Conservation (phyloP, 2,113 vertebrate species). For the Pantherophis guttatus region DNA sequence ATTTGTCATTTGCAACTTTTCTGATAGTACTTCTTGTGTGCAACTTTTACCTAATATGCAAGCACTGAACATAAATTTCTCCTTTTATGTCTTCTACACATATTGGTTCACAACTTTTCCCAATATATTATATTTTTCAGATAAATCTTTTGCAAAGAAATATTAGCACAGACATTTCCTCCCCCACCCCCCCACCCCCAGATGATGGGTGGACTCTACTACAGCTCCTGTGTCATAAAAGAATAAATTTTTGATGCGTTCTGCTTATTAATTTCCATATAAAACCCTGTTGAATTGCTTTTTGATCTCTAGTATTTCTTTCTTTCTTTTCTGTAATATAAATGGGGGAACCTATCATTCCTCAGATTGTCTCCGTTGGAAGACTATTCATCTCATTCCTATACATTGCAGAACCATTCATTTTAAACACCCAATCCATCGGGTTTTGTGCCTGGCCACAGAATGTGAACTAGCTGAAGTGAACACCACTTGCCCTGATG, state of each 20-base stretch:
- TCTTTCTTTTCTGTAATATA: background rate
- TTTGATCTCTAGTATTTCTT: background rate
- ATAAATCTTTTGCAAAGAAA: background rate
- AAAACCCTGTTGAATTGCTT: background rate
- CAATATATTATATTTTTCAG: background rate
- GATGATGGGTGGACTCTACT: background rate
- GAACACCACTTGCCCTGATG: background rate
- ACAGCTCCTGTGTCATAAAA: background rate
- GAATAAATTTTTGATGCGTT: background rate
- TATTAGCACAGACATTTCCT: background rate
- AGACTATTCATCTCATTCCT: background rate
- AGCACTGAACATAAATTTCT: background rate
- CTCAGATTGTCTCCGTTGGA: background rate
- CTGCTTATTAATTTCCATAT: background rate
- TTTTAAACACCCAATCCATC: background rate
- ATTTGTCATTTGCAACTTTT: background rate
- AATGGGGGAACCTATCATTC: background rate
- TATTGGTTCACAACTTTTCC: background rate
- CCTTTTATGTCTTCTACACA: background rate
- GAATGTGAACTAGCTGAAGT: too few relatives aligned
- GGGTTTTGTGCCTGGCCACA: too few relatives aligned
- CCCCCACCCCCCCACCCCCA: background rate
- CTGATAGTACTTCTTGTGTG: background rate
- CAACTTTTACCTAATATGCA: background rate
- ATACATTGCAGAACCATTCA: background rate